Percentiles rank a stretch among this genome's conserved stretches.
phyloP scores from a whole-genome alignment of 2,888 invertebrate species.

The Phaedon cochleariae region DNA sequence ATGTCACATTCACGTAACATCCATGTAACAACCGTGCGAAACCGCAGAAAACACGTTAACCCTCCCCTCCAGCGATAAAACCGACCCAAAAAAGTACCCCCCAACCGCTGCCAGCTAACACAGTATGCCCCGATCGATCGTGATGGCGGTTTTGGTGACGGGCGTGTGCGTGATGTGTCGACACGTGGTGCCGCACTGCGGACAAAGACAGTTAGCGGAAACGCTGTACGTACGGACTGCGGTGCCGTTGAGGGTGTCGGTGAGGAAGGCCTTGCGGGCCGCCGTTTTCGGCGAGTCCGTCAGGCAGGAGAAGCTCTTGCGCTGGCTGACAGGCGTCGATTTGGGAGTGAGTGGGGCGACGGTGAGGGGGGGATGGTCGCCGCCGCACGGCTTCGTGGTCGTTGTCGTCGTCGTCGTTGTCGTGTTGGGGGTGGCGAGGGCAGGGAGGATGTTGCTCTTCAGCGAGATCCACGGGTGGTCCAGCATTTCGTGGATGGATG shows the following conservation, averaged over 20 bases:
- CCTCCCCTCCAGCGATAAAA: neutral
- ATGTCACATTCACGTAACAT: constrained; percentile 14
- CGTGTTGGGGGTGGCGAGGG: constrained; percentile 43
- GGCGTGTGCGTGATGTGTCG: constrained; percentile 61
- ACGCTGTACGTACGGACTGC: constrained; percentile 58
- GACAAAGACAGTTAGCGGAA: constrained; percentile 60
- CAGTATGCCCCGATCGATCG: constrained; percentile 63
- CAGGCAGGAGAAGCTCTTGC: constrained; percentile 55
- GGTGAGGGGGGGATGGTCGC: constrained; percentile 33
- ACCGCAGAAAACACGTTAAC: neutral
- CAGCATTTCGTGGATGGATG: constrained; percentile 88
- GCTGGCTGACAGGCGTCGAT: constrained; percentile 55
- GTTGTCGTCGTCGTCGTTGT: constrained; percentile 34
- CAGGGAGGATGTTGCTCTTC: constrained; percentile 53
- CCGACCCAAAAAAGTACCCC: constrained; percentile 3
- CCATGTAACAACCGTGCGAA: constrained; percentile 7
- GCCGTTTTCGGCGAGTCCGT: constrained; percentile 41
- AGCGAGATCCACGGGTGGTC: constrained; percentile 85
- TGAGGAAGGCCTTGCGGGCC: constrained; percentile 50
- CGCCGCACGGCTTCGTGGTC: constrained; percentile 50
- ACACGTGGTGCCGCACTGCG: constrained; percentile 63
- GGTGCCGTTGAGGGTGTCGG: constrained; percentile 53
- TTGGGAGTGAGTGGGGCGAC: constrained; percentile 38
- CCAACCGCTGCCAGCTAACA: constrained; percentile 57
- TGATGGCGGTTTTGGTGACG: constrained; percentile 60